Percentiles rank a stretch among this genome's conserved stretches.
phyloP scores from a whole-genome alignment of 2,888 invertebrate species.

The Drosophila nigritarsus region DNA sequence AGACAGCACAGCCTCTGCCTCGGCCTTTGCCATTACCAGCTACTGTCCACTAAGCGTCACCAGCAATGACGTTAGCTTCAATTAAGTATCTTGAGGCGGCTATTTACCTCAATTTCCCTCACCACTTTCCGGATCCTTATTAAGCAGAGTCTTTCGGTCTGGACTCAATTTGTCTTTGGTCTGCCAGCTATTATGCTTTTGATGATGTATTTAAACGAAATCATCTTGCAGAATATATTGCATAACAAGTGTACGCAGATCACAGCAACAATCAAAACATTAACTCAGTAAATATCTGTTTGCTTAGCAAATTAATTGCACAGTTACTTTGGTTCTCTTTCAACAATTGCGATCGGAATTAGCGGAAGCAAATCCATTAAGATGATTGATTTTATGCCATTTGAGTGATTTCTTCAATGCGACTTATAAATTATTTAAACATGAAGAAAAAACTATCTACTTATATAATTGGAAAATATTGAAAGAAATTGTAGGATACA shows the following conservation, averaged over 20 bases:
- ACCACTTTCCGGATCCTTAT: slow-evolving; percentile 44
- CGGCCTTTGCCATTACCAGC: slow-evolving; percentile 32
- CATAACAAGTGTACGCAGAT: slow-evolving; percentile 23
- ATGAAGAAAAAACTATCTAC: background rate
- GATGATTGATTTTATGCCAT: background rate
- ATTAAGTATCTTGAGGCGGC: slow-evolving; percentile 57
- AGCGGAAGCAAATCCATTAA: slow-evolving; percentile 7
- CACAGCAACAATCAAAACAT: slow-evolving; percentile 4
- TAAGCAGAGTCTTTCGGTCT: slow-evolving; percentile 45
- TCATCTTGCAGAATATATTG: slow-evolving; percentile 50
- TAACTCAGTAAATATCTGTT: slow-evolving; percentile 14
- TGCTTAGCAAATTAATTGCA: slow-evolving; percentile 9
- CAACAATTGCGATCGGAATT: background rate
- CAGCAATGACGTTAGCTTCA: slow-evolving; percentile 63
- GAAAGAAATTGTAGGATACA: background rate
- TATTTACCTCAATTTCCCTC: slow-evolving; percentile 30
- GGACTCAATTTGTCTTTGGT: slow-evolving; percentile 59
- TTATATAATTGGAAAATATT: background rate
- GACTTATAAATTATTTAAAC: background rate
- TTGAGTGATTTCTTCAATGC: background rate
- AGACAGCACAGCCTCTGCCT: slow-evolving; percentile 9
- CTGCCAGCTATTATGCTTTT: slow-evolving; percentile 54
- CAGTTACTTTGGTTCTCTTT: background rate
- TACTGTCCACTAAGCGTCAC: slow-evolving; percentile 49
- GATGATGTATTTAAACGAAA: slow-evolving; percentile 66